These are phyloP conservation scores for Echinops telfairi DNA, from an alignment of 2,113 vertebrate species.

Conservation along the genomic window DNA sequence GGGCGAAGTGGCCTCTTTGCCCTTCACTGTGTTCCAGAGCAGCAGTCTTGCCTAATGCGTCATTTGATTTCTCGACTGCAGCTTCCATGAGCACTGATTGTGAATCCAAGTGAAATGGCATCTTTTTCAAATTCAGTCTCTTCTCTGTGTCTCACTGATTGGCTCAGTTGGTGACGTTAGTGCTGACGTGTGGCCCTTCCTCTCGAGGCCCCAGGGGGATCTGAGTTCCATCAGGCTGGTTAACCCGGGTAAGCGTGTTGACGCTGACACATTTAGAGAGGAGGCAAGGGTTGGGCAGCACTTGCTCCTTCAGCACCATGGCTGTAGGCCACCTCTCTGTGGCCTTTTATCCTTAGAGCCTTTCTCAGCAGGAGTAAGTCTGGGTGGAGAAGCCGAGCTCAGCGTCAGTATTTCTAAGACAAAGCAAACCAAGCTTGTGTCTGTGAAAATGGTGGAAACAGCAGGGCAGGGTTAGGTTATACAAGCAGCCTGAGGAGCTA, in stretches of 20 bases:
- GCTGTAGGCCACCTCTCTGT: neutral
- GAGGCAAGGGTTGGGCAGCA: neutral
- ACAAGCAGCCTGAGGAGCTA: neutral
- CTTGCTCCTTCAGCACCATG: neutral
- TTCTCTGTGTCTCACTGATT: no score
- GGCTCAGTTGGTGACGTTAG: neutral
- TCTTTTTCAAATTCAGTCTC: no score
- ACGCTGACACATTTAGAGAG: constrained; percentile 50
- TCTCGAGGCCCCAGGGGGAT: neutral
- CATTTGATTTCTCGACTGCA: no score
- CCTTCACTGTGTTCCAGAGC: no score
- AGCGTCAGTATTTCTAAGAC: constrained; percentile 6
- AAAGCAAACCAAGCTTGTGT: neutral
- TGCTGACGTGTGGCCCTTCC: neutral
- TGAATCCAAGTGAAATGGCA: no score
- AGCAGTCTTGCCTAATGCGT: no score
- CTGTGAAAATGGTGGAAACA: neutral
- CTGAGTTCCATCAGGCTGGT: neutral
- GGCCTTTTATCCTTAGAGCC: neutral
- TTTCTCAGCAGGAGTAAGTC: neutral
- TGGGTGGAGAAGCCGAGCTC: neutral
- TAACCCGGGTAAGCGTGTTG: constrained; percentile 60
- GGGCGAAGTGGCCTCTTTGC: no score
- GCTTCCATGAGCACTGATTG: no score
- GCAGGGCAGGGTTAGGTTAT: neutral